Evolutionary conservation across 2,113 vertebrate species (phyloP).

Genomic region (Axis porcinus): DNA sequence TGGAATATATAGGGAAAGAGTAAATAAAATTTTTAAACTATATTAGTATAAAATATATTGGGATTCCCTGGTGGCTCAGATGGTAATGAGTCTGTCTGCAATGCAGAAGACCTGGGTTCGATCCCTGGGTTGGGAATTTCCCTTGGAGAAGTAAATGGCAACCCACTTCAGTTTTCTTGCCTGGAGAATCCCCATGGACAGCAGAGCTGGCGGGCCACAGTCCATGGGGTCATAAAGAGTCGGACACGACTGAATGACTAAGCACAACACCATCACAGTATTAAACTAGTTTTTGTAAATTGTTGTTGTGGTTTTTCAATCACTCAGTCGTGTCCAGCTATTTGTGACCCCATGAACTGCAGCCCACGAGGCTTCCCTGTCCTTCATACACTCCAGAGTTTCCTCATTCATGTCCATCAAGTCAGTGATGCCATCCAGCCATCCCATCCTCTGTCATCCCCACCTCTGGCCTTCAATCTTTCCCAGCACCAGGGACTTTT

Average conservation of each 20-base stretch:
- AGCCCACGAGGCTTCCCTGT: not conserved
- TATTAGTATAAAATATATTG: not conserved
- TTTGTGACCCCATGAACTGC: not conserved
- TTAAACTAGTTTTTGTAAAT: not conserved
- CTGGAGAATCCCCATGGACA: not conserved
- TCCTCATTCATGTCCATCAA: not conserved
- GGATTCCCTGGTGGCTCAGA: not conserved
- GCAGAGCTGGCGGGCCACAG: not conserved
- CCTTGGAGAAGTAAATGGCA: not conserved
- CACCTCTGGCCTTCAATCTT: not conserved
- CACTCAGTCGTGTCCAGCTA: not conserved
- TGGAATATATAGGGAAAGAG: not conserved
- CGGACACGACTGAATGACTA: not conserved
- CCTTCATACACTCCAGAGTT: not conserved
- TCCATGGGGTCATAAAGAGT: not conserved
- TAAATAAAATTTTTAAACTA: not conserved
- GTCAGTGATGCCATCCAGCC: not conserved
- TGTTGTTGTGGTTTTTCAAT: not conserved
- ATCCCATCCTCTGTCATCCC: accelerated
- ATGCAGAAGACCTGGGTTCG: not conserved
- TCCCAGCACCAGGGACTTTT: not conserved
- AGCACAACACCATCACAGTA: not conserved
- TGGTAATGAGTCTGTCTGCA: not conserved
- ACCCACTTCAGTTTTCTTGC: not conserved
- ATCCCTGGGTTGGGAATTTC: not conserved